phyloP scores from a whole-genome alignment of 2,888 invertebrate genomes.

The Apotomis capreana region DNA sequence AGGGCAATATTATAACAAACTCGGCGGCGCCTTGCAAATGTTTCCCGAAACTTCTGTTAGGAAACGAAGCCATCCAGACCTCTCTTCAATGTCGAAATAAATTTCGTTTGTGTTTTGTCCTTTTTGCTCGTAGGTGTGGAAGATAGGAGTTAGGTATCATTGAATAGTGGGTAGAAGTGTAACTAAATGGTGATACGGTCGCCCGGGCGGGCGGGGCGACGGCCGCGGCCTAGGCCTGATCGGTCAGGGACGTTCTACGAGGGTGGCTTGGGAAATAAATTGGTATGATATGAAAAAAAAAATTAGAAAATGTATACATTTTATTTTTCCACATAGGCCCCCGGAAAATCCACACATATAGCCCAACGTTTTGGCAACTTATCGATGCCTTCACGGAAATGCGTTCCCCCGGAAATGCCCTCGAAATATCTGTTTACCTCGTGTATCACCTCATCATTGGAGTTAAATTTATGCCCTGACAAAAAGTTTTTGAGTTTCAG shows the following conservation, averaged over 20 bases:
- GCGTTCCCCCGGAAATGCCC: too few species aligned
- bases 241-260: constrained; percentile 76
- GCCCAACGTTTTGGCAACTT: too few species aligned
- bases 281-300: too few species aligned
- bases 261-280: too few species aligned
- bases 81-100: not conserved
- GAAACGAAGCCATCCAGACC: constrained; percentile 11
- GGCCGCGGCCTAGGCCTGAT: constrained; percentile 75
- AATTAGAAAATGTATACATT: too few species aligned
- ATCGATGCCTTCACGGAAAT: too few species aligned
- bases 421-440: too few species aligned
- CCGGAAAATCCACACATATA: too few species aligned
- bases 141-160: constrained; percentile 33
- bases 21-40: constrained; percentile 14
- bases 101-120: constrained; percentile 23
- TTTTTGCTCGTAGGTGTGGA: constrained; percentile 15
- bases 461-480: too few species aligned
- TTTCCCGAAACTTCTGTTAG: constrained; percentile 11
- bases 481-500: too few species aligned
- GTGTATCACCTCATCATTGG: too few species aligned
- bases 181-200: constrained; percentile 32
- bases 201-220: constrained; percentile 56
- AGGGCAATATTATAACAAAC: constrained; percentile 17
- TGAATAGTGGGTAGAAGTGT: constrained; percentile 36
- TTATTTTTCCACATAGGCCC: too few species aligned